A percentile compares a stretch with the other conserved stretches of the same genome.
Evolutionary conservation across 2,113 vertebrate species (phyloP).

Genomic region (Acrocephalus arundinaceus): DNA sequence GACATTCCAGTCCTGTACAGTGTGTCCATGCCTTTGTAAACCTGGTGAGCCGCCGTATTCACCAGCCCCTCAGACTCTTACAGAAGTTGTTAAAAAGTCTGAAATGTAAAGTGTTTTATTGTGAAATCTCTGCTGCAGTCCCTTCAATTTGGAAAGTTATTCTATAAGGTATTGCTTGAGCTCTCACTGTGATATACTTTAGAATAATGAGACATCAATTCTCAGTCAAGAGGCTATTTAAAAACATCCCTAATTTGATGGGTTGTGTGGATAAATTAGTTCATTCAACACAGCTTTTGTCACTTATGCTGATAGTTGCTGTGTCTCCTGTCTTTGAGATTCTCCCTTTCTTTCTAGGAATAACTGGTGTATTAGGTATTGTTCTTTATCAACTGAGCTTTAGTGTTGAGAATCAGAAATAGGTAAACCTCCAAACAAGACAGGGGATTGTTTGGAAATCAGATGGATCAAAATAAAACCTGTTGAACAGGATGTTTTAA

Average conservation of each 20-base stretch:
- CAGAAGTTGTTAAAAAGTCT: neutral
- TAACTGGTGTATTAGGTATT: neutral
- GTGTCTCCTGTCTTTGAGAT: neutral
- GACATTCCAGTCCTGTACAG: neutral
- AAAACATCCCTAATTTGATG: constrained; percentile 19
- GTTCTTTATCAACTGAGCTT: neutral
- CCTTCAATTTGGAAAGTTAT: neutral
- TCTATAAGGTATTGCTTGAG: neutral
- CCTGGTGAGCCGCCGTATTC: constrained; percentile 1
- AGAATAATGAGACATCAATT: constrained; percentile 50
- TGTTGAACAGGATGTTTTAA: neutral
- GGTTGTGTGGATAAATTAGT: constrained; percentile 9
- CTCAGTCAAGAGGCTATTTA: constrained; percentile 40
- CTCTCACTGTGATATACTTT: constrained; percentile 38
- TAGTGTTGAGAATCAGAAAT: neutral
- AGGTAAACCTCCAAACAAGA: neutral
- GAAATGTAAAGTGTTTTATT: neutral
- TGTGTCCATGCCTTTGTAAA: neutral
- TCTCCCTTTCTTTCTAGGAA: neutral
- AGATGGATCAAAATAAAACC: neutral
- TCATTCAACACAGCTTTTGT: constrained; percentile 8
- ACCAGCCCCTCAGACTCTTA: constrained; percentile 1
- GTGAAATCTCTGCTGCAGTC: neutral
- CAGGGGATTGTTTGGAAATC: neutral
- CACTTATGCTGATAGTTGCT: neutral